These are phyloP conservation scores for Musca vetustissima DNA, from an alignment of 1,140 invertebrate genomes.

Conservation along the genomic window DNA sequence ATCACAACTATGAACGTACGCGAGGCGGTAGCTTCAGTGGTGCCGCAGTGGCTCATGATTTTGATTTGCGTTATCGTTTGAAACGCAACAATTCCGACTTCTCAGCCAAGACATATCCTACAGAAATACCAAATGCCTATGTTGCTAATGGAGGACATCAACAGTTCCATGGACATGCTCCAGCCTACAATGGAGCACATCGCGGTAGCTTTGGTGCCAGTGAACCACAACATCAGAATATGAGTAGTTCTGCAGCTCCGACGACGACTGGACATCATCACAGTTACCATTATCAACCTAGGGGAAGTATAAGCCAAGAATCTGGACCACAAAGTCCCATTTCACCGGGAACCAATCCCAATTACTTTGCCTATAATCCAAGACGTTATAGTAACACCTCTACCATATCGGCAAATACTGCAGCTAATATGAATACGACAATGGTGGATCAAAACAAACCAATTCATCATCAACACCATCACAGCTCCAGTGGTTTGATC, in stretches of 20 bases:
- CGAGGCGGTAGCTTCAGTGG: conserved; percentile 52
- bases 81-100: conserved; percentile 53
- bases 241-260: neutral
- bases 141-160: neutral
- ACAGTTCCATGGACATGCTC: conserved; percentile 16
- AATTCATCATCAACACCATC: conserved; percentile 24
- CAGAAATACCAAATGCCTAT: conserved; percentile 7
- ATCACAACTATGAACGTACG: conserved; percentile 46
- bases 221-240: conserved; percentile 27
- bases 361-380: conserved; percentile 46
- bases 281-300: conserved; percentile 23
- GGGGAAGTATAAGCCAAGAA: conserved; percentile 35
- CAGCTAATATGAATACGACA: conserved; percentile 32
- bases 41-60: conserved; percentile 34
- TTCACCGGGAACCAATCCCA: conserved; percentile 25
- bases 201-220: conserved; percentile 24
- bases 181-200: conserved; percentile 18
- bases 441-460: conserved; percentile 33
- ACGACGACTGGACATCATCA: neutral
- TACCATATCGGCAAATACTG: conserved; percentile 45
- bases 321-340: conserved; percentile 24
- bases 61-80: conserved; percentile 46
- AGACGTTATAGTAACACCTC: conserved; percentile 51
- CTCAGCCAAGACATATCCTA: conserved; percentile 37
- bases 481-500: conserved; percentile 24